These are phyloP conservation scores for Drosophila phalerata DNA, from an alignment of 2,888 invertebrate genomes.

Conservation along the genomic window DNA sequence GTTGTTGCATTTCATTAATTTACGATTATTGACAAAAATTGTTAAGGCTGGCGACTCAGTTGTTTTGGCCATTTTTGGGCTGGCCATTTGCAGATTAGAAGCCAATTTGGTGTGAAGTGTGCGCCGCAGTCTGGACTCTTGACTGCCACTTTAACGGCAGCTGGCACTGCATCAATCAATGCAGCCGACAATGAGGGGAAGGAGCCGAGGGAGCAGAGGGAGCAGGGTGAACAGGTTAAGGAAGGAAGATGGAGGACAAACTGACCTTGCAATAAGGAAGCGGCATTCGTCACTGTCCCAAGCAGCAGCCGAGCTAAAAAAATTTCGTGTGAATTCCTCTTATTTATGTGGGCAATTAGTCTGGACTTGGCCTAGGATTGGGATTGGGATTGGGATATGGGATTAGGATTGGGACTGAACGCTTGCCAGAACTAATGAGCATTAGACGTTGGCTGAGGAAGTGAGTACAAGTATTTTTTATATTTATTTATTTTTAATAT, in stretches of 20 bases:
- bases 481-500: constrained; percentile 80
- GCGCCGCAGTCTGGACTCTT: constrained; percentile 29
- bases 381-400: background rate
- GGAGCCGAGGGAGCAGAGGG: background rate
- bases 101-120: constrained; percentile 79
- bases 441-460: constrained; percentile 3
- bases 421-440: constrained; percentile 47
- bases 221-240: background rate
- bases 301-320: constrained; percentile 22
- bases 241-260: constrained; percentile 30
- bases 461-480: constrained; percentile 31
- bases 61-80: constrained; percentile 61
- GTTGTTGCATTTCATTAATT: constrained; percentile 78
- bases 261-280: constrained; percentile 81
- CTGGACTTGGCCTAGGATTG: constrained; percentile 9
- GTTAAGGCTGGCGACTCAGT: constrained; percentile 28
- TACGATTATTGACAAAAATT: constrained; percentile 76
- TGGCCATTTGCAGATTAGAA: constrained; percentile 70
- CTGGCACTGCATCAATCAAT: constrained; percentile 80
- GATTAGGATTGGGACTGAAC: background rate
- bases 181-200: constrained; percentile 23
- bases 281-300: constrained; percentile 75
- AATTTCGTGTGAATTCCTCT: constrained; percentile 61
- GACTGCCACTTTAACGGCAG: constrained; percentile 65
- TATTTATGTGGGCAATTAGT: constrained; percentile 76